Percentiles rank a stretch among this genome's conserved stretches.
Conservation (phyloP, 2,113 vertebrate species). For the Vidua chalybeata region DNA sequence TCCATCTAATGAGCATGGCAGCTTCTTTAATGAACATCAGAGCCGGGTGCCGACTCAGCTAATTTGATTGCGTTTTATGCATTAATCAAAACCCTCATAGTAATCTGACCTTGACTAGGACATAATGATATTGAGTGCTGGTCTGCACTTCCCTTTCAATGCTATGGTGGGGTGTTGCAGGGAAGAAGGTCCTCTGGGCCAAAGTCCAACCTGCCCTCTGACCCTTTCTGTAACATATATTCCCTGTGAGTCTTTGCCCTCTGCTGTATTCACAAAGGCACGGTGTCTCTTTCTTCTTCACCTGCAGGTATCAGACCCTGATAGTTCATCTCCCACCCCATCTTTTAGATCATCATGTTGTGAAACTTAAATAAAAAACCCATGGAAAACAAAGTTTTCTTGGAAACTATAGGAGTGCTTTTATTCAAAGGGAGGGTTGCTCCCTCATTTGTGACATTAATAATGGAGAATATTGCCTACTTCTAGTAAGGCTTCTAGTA, state of each 20-base stretch:
- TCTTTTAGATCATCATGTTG: neutral
- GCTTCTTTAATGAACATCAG: slow-evolving; percentile 28
- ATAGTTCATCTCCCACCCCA: neutral
- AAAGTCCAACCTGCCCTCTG: neutral
- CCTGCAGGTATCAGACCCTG: neutral
- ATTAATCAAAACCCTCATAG: slow-evolving; percentile 36
- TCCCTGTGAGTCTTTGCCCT: neutral
- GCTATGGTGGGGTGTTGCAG: neutral
- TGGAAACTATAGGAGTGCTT: neutral
- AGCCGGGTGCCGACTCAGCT: slow-evolving; percentile 5
- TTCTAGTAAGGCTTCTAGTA: neutral
- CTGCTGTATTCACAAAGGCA: neutral
- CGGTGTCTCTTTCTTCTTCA: neutral
- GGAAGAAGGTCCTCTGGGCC: neutral
- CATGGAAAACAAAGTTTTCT: neutral
- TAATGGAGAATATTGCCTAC: neutral
- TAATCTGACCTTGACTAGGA: slow-evolving; percentile 39
- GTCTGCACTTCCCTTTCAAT: neutral
- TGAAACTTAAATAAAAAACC: neutral
- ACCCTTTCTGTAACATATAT: neutral
- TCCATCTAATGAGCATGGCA: slow-evolving; percentile 35
- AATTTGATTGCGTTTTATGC: slow-evolving; percentile 45
- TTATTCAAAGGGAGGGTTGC: neutral
- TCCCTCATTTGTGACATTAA: neutral
- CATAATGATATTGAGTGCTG: neutral